phyloP scores from a whole-genome alignment of 2,888 invertebrate genomes.

The Anthophora plumipes region DNA sequence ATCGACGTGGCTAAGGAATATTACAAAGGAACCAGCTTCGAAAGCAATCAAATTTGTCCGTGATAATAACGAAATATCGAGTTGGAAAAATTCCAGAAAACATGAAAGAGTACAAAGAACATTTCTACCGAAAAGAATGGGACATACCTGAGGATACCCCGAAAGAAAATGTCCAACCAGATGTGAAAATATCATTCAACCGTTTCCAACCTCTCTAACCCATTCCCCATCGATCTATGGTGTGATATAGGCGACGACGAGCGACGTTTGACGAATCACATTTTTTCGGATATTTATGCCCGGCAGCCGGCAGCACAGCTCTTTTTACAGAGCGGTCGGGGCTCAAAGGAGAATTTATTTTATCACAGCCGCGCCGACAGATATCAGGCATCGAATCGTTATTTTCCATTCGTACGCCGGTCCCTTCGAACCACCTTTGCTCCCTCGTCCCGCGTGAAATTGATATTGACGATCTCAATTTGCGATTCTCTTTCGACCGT shows the following conservation, averaged over 20 bases:
- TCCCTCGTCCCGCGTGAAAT: constrained; percentile 59
- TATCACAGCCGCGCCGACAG: constrained; percentile 67
- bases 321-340: constrained; percentile 52
- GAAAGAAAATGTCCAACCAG: neutral
- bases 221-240: neutral
- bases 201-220: neutral
- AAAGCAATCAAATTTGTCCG: too few relatives aligned
- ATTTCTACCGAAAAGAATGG: too few relatives aligned
- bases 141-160: too few relatives aligned
- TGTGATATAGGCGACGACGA: constrained; percentile 1
- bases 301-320: constrained; percentile 37
- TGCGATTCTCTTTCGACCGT: constrained; percentile 65
- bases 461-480: constrained; percentile 73
- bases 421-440: constrained; percentile 66
- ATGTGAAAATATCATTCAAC: constrained; percentile 16
- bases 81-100: too few relatives aligned
- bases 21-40: too few relatives aligned
- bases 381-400: constrained; percentile 71
- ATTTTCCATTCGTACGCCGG: constrained; percentile 67
- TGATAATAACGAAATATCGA: too few relatives aligned
- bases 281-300: constrained; percentile 57
- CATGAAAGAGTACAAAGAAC: too few relatives aligned
- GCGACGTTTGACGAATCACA: constrained; percentile 61
- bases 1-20: too few relatives aligned
- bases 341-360: constrained; percentile 65